Base-by-base conservation (phyloP, 1,140 invertebrate species). In the Lepidostoma basale region DNA sequence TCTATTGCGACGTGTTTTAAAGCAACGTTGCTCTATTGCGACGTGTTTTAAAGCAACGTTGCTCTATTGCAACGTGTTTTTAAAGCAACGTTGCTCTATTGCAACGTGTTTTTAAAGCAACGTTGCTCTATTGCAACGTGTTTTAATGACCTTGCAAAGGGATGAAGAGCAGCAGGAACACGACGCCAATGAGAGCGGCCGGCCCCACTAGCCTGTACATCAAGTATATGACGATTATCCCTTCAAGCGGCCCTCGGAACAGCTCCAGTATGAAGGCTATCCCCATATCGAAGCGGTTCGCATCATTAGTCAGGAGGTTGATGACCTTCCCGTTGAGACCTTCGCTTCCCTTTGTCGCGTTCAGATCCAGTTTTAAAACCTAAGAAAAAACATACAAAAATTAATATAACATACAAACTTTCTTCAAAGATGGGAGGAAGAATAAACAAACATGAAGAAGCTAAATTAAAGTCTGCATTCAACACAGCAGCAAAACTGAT, bases 281-380 rank as follows among this genome's bases (percentile, higher is more conserved):
- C 0, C 87, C 86, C 49, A 87, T 81, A 76, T 92, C 90, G 72
- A 92, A 92, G 20, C 89, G 78, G 20, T 87, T 89, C 8, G 90
- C 87, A 75, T 96, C 94, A 66, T 96, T 96, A 1, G 94, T 94
- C 54, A 96, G 78, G 0, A 97, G 82, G 78, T 96, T 97, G 0
- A 97, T 89, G 56, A 95, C 91, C 76, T 94, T 91, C 0, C 94
- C 94, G 2, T 90, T 84, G 0, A 93, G 89, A 0, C 92, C 93
- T 77, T 91, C 87, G 0, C 87, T 88, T 14, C 94, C 78, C n/a
- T 92, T 89, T 0, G 77, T 77, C 0, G 74, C 75, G 1, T 76
- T 76, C 12, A 83, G 20, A 68, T 83, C 79, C 39, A 83, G 68
- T 0, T 79, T 81, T 39, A 90, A 75, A 1, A 84, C 70, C 77